Evolutionary conservation across 2,888 invertebrate genomes (phyloP), one percentile per base, ranked within the genome.

Genomic region (Apoderus coryli): DNA sequence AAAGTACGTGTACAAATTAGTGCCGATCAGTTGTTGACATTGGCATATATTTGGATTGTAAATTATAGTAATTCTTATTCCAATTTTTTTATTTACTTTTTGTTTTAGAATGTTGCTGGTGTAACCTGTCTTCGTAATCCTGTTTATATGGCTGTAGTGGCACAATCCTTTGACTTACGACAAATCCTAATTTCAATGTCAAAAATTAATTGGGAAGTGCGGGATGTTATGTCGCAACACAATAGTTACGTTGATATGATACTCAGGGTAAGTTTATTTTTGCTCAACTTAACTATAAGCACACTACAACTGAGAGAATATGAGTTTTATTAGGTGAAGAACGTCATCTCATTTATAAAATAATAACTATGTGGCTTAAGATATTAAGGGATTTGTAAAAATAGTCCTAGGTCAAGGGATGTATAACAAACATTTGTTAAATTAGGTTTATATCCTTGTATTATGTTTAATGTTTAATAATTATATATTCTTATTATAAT

Each of bases 151-250:
- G 74, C 79, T 35, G 85, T 89, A 0, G 77, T 82, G 0, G 76
- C 79, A 0, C 76, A 75, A 48, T 69, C 78, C 1, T 73, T 93
- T 4, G 81, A 90, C 52, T 70, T 79, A 4, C 68, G 78, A 22
- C 67, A 72, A 10, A 71, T 85, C 15, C 59, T 93, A 5, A 64
- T 72, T 36, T 69, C 78, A n/a, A 93, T 98, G 80, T 77, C 84
- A 31, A 78, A 78, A 59, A 89, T 93, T 1, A 81, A 84, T 56
- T 98, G 95, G 95, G 74, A 89, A 59, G 73, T 96, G 35, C 88
- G 86, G 63, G 89, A 86, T 47, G 88, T 98, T 0, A 88, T 86
- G 60, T 88, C 85, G 1, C 85, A 93, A 47, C 93, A 98, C 53
- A 93, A 86, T 50, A 61, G 69, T 2, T 98, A 98, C 53, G 76